Evolutionary conservation across 2,888 invertebrate species (phyloP), one percentile per base, ranked within the genome.

Genomic region (Eulithis prunata): DNA sequence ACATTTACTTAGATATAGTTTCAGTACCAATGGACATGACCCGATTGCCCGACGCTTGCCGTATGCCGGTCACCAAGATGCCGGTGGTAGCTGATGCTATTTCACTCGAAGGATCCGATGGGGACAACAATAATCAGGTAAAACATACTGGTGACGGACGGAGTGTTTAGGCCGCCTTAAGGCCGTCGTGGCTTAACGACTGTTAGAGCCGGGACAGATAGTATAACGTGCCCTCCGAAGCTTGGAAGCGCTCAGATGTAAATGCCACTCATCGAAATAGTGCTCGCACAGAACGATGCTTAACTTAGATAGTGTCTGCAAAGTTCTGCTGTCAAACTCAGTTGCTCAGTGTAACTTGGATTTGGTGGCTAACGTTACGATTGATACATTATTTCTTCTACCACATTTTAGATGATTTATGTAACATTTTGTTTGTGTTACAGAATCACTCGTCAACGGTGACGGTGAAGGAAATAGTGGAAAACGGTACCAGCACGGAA

Each of bases 71-170:
- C 95, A 89, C 96, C 94, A 88, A 95, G 78, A 97, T 99, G 96
- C 99, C 99, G 0, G 96, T 98, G 13, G 95, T 99, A 53, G 98
- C 98, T 84, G 99, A 99, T 87, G 98, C 98, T 0, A 93, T 99
- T 64, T 98, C 98, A 46, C 98, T 98, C 2, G 98, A 98, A 83
- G 97, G 96, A 1, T 98, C 98, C 71, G 98, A 98, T 83, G 97
- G 96, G 0, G 98, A 98, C 90, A 97, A 97, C 84, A 97, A 97
- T 82, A 97, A 97, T 87, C 96, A 81, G 78, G 83, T 82, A 49
- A 57, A 32, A 32, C 32, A 32, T 2, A 32, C 32, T 1, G 21
- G 21, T 21, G 21, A 21, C 21, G 21, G 21, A 21, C 21, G 21
- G 21, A 21, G 21, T 21, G 21, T 21, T 21, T 21, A 21, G 21